Conservation (phyloP, 2,797 vertebrate genomes). For the Limosa lapponica region DNA sequence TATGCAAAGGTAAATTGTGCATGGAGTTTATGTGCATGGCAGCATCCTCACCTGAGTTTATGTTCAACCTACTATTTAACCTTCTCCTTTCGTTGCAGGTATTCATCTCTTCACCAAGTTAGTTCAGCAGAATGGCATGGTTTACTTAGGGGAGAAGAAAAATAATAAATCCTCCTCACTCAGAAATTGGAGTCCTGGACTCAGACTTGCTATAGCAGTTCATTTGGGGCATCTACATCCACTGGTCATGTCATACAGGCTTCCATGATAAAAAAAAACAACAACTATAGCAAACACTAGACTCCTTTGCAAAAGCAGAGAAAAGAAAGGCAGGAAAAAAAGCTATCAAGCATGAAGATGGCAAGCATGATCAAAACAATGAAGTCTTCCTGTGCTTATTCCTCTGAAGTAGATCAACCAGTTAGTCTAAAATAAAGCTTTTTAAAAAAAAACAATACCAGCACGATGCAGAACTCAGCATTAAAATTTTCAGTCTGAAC, state of each 20-base stretch:
- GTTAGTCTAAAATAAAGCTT: background rate
- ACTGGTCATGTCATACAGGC: background rate
- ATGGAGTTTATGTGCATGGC: background rate
- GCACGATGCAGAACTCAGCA: background rate
- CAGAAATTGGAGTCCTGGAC: background rate
- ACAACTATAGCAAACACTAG: background rate
- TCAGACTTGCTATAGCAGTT: background rate
- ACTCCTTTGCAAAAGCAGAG: background rate
- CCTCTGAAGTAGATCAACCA: background rate
- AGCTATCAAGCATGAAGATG: background rate
- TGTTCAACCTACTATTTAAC: background rate
- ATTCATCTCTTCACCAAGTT: background rate
- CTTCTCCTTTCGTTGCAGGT: background rate
- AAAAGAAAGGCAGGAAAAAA: background rate
- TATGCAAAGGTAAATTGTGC: background rate
- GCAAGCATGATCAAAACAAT: background rate
- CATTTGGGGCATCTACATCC: background rate
- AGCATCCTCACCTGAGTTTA: background rate
- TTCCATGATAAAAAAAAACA: background rate
- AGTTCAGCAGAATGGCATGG: background rate
- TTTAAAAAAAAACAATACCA: background rate
- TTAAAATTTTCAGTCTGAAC: background rate
- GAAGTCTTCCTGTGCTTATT: background rate
- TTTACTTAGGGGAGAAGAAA: background rate
- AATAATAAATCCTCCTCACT: background rate